A percentile compares a stretch with the other conserved stretches of the same genome.
Evolutionary conservation across 2,113 vertebrate species (phyloP).

Genomic region (Pseudonaja textilis): DNA sequence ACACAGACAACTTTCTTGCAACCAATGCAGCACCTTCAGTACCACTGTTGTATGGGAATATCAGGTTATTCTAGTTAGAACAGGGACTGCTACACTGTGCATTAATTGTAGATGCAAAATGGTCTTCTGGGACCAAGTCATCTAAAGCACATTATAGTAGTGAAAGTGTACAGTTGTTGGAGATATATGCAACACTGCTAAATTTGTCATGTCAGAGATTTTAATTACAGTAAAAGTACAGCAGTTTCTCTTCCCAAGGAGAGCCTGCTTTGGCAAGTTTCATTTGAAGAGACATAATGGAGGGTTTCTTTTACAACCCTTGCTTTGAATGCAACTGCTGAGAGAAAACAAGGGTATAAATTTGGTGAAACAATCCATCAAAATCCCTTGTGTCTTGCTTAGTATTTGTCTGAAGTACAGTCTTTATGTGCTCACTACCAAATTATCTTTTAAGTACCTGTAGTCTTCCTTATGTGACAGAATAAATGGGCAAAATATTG

Average conservation of each 20-base stretch:
- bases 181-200: background rate
- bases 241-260: background rate
- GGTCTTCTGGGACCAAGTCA: background rate
- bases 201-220: background rate
- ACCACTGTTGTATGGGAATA: background rate
- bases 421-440: background rate
- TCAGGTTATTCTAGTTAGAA: background rate
- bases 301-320: background rate
- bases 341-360: background rate
- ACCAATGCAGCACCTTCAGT: background rate
- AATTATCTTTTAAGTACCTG: background rate
- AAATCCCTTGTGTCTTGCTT: background rate
- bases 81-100: background rate
- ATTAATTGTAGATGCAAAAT: background rate
- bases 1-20: background rate
- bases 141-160: background rate
- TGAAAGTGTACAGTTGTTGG: background rate
- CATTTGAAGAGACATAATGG: background rate
- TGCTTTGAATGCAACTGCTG: background rate
- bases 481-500: constrained; percentile 13
- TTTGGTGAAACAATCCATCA: background rate
- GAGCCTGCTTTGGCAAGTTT: background rate
- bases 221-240: background rate
- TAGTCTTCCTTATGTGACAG: background rate
- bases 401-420: background rate